Evolutionary conservation across 2,888 invertebrate species (phyloP).

Genomic region (Sympetrum striolatum): DNA sequence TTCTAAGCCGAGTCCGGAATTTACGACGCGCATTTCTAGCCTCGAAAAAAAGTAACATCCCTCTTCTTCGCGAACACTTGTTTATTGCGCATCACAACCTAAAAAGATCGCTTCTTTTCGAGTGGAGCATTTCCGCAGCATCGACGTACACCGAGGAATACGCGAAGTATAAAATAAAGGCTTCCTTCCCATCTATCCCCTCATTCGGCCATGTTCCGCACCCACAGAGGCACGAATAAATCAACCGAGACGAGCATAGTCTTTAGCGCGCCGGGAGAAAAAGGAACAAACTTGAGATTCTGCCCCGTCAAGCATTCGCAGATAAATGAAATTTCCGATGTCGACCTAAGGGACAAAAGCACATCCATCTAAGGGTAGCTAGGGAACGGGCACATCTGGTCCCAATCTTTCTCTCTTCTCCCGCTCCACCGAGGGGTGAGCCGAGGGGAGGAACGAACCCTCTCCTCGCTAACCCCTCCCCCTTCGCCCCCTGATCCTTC

Average conservation of each 20-base stretch:
- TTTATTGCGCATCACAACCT: too few species aligned
- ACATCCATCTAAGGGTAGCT: constrained; percentile 25
- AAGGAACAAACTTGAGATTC: not conserved
- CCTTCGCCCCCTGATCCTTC: not conserved
- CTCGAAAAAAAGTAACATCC: too few species aligned
- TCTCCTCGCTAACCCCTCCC: not conserved
- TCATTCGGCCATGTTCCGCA: not conserved
- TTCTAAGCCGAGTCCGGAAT: too few species aligned
- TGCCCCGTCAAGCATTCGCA: not conserved
- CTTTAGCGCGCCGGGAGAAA: not conserved
- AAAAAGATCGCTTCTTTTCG: too few species aligned
- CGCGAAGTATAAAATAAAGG: too few species aligned
- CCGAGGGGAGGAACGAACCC: constrained; percentile 5
- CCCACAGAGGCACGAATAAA: not conserved
- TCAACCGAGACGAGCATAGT: not conserved
- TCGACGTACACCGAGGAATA: too few species aligned
- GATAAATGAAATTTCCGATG: constrained; percentile 32
- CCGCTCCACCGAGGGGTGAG: not conserved
- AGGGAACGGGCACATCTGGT: constrained; percentile 35
- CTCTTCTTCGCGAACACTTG: too few species aligned
- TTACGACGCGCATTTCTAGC: too few species aligned
- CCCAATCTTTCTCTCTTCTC: constrained; percentile 37
- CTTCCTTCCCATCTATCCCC: not conserved
- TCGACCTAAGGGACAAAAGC: not conserved
- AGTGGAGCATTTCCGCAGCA: too few species aligned